Base-by-base conservation (phyloP, 2,888 invertebrate genomes). In the Caenorhabditis doughertyi region DNA sequence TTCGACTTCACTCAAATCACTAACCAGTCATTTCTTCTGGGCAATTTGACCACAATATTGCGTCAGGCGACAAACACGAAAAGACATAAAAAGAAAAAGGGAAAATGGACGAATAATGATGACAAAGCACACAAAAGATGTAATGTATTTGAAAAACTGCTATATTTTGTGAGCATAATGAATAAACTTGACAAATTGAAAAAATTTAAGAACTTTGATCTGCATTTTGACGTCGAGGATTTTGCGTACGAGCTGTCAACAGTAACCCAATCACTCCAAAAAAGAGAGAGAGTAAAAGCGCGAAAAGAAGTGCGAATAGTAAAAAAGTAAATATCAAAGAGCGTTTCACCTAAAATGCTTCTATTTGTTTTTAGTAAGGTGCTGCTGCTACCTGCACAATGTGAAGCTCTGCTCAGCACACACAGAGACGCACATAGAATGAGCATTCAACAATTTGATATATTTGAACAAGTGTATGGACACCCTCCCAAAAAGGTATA, bases 271-370 rank as follows among this genome's bases (percentile, higher is more conserved):
- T 23, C 2, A 8, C 18, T 23, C 2, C 9, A 27, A 18, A 53
- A 51, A 35, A 32, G 11, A 23, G n/a, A 56, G 44, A 13, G n/a
- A 27, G 32, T n/a, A n/a, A 35, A n/a, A 47, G n/a, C 42, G 42
- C 42, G 42, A 16, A 47, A 42, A 56, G 25, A 53, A 51, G 73
- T 55, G 73, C 27, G 62, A 73, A 73, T 42, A 64, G 73, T 64
- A 73, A 73, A 73, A 72, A 73, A 73, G 73, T 42, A 73, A 74
- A 65, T 64, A 72, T 29, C 44, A 72, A 23, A 53, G n/a, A n/a
- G 25, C 21, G 55, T 39, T 39, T 13, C 13, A 39, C 39, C 5
- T 27, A 56, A 56, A 32, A 29, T 47, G 29, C 39, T 39, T 16
- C 2, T 39, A 44, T 74, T 74, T 74, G 56, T 39, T 13, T 67